Percentiles rank a stretch among this genome's conserved stretches.
Evolutionary conservation across 1,140 invertebrate species (phyloP).

Genomic region (Sweltsa coloradensis): DNA sequence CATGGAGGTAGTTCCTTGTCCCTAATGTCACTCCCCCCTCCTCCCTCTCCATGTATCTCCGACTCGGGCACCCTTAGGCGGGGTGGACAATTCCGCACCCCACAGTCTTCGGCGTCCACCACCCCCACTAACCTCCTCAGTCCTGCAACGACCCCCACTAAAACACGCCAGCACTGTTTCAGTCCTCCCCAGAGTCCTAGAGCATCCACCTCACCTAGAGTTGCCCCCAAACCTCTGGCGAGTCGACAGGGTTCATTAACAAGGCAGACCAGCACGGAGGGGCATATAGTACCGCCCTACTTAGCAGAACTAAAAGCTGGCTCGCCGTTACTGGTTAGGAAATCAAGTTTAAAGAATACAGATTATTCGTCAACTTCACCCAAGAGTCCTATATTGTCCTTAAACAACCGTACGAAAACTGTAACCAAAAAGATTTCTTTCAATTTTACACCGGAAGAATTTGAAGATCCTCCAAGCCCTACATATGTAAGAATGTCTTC

Average conservation of each 20-base stretch:
- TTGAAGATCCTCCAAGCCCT: conserved; percentile 1
- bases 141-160: conserved; percentile 1
- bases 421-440: conserved; percentile 24
- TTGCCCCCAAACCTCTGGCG: conserved; percentile 8
- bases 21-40: conserved; percentile 51
- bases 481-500: conserved; percentile 18
- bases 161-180: conserved; percentile 5
- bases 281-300: conserved; percentile 25
- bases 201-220: conserved; percentile 17
- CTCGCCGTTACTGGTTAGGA: conserved; percentile 15
- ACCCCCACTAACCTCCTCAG: conserved; percentile 12
- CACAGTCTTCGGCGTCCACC: conserved; percentile 22
- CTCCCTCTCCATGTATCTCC: conserved; percentile 35
- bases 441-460: conserved; percentile 16
- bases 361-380: conserved; percentile 3
- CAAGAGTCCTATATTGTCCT: conserved; percentile 14
- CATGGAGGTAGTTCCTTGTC: conserved; percentile 53
- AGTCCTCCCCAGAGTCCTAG: conserved; percentile 16
- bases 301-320: conserved; percentile 30
- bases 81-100: conserved; percentile 24
- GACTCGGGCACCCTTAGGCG: conserved; percentile 33
- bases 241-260: conserved; percentile 9
- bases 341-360: background rate
- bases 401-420: conserved; percentile 9
- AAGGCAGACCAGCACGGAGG: background rate